A percentile compares a stretch with the other conserved stretches of the same genome.
Evolutionary conservation across 2,888 invertebrate species (phyloP).

Genomic region (Hipparchia sbordonii): DNA sequence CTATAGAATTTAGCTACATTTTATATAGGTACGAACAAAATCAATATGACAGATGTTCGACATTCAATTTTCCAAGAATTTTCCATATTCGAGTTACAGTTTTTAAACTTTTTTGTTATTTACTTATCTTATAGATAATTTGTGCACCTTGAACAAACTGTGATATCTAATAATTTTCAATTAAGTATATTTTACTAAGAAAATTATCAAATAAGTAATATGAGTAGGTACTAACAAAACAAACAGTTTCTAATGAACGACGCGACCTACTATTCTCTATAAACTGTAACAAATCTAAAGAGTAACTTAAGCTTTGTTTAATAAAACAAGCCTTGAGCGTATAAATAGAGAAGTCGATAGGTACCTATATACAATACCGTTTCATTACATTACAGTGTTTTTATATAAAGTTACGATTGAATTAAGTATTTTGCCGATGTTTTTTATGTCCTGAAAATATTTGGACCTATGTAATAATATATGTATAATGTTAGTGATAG

Average conservation of each 20-base stretch:
- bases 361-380: not conserved
- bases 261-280: not conserved
- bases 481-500: not conserved
- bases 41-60: too few species aligned
- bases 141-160: too few species aligned
- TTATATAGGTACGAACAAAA: too few species aligned
- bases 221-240: not conserved
- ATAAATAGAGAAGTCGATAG: not conserved
- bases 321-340: conserved; percentile 19
- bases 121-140: too few species aligned
- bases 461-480: not conserved
- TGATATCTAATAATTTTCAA: too few species aligned
- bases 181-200: not conserved
- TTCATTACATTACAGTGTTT: not conserved
- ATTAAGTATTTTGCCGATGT: conserved; percentile 19
- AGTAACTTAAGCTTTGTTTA: conserved; percentile 13
- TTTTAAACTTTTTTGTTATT: too few species aligned
- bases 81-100: too few species aligned
- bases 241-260: conserved; percentile 1
- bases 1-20: too few species aligned
- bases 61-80: too few species aligned
- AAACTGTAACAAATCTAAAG: conserved; percentile 16
- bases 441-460: conserved; percentile 7
- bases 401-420: conserved; percentile 30
- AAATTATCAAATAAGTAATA: not conserved